These are phyloP conservation scores for Drosophila melanosoma DNA, from an alignment of 2,888 invertebrate species.

Conservation along the genomic window DNA sequence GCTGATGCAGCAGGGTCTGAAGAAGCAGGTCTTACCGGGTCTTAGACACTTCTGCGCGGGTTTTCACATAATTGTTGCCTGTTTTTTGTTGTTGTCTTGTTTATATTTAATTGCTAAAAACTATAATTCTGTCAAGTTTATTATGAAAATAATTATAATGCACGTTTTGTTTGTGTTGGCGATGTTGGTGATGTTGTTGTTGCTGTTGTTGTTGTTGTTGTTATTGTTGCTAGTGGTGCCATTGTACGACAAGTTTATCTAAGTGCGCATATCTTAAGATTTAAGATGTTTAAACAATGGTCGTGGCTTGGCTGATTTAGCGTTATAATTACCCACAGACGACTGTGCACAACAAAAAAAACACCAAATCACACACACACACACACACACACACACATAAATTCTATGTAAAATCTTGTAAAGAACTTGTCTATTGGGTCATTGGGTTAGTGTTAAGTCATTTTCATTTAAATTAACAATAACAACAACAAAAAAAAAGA, in stretches of 20 bases:
- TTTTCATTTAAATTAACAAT: slow-evolving; percentile 74
- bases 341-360: slow-evolving; percentile 58
- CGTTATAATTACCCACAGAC: slow-evolving; percentile 76
- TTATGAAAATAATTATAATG: slow-evolving; percentile 80
- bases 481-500: slow-evolving; percentile 25
- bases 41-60: slow-evolving; percentile 37
- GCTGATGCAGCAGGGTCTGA: slow-evolving; percentile 62
- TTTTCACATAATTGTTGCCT: slow-evolving; percentile 75
- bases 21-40: slow-evolving; percentile 64
- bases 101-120: slow-evolving; percentile 81
- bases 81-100: slow-evolving; percentile 60
- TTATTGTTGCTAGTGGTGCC: slow-evolving; percentile 43
- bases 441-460: slow-evolving; percentile 81
- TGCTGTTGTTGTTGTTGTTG: slow-evolving; percentile 26
- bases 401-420: slow-evolving; percentile 55
- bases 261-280: slow-evolving; percentile 76
- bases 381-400: slow-evolving; percentile 17
- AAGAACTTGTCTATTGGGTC: slow-evolving; percentile 79
- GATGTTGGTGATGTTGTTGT: slow-evolving; percentile 30
- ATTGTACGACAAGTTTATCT: slow-evolving; percentile 75
- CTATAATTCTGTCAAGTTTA: slow-evolving; percentile 82
- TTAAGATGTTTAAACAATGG: slow-evolving; percentile 66
- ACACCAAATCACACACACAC: slow-evolving; percentile 36
- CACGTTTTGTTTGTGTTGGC: slow-evolving; percentile 56
- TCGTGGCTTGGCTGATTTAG: slow-evolving; percentile 73